Evolutionary conservation across 2,797 vertebrate species (phyloP).

Genomic region (Erpetoichthys calabaricus): DNA sequence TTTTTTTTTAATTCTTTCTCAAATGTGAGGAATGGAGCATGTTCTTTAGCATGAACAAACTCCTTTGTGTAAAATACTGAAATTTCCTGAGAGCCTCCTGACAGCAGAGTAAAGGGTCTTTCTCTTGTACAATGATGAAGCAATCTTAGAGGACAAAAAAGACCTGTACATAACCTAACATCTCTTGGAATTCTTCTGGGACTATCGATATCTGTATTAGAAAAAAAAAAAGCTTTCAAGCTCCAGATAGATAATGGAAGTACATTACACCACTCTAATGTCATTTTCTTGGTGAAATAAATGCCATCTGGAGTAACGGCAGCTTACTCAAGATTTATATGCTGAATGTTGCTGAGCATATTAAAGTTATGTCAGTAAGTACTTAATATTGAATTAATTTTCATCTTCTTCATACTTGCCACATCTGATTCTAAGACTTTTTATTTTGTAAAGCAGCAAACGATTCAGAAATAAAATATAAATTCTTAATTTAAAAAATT

Average conservation of each 20-base stretch:
- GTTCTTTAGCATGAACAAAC: too few relatives aligned
- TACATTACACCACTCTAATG: slow-evolving; percentile 15
- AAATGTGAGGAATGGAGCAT: too few relatives aligned
- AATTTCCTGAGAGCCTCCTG: too few relatives aligned
- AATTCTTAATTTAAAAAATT: too few relatives aligned
- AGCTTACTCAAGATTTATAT: slow-evolving; percentile 37
- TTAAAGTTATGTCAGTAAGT: slow-evolving; percentile 30
- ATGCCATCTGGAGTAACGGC: slow-evolving; percentile 22
- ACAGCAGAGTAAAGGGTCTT: too few relatives aligned
- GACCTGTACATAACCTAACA: neutral
- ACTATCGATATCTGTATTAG: slow-evolving; percentile 14
- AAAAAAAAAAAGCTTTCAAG: slow-evolving; percentile 10
- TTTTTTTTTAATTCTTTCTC: too few relatives aligned
- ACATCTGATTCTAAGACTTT: slow-evolving; percentile 8
- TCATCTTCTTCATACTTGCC: neutral
- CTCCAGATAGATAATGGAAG: slow-evolving; percentile 19
- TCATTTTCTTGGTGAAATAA: slow-evolving; percentile 28
- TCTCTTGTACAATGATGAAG: too few relatives aligned
- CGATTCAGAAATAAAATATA: too few relatives aligned
- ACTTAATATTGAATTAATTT: slow-evolving; percentile 15
- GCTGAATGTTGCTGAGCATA: slow-evolving; percentile 18
- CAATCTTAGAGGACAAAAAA: too few relatives aligned
- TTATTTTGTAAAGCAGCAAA: too few relatives aligned
- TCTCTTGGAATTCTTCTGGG: slow-evolving; percentile 1
- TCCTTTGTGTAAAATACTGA: too few relatives aligned